Conservation (phyloP, 2,888 invertebrate genomes). For the Epirrhoe tristata region DNA sequence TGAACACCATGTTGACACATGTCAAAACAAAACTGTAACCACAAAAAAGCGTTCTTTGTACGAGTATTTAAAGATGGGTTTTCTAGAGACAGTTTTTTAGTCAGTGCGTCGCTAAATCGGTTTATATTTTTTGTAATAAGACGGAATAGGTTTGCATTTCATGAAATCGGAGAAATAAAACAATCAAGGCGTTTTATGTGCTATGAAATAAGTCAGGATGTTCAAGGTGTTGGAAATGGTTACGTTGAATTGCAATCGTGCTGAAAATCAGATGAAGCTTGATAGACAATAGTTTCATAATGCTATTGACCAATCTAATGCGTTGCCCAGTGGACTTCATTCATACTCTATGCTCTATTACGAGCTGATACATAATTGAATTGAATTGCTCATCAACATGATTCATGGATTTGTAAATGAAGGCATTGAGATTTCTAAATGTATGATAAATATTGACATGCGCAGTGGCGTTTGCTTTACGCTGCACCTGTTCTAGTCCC, state of each 20-base stretch:
- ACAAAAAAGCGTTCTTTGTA: no score
- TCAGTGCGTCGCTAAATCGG: no score
- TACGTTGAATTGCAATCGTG: background rate
- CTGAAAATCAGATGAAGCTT: background rate
- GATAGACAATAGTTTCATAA: background rate
- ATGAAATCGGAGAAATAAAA: no score
- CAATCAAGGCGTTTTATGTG: no score
- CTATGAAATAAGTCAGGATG: no score
- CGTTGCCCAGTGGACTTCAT: background rate
- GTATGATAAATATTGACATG: background rate
- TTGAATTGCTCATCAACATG: background rate
- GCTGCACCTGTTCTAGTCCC: background rate
- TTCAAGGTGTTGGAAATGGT: background rate
- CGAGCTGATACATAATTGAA: background rate
- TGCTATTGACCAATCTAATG: background rate
- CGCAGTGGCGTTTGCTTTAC: background rate
- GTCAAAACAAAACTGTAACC: no score
- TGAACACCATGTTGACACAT: no score
- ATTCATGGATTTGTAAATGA: background rate
- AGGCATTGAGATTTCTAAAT: background rate
- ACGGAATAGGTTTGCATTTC: no score
- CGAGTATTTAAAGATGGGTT: no score
- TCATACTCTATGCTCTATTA: background rate
- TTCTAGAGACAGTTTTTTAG: no score
- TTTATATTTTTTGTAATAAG: no score